Base-by-base conservation (phyloP, 2,113 vertebrate genomes). In the Mugil cephalus region DNA sequence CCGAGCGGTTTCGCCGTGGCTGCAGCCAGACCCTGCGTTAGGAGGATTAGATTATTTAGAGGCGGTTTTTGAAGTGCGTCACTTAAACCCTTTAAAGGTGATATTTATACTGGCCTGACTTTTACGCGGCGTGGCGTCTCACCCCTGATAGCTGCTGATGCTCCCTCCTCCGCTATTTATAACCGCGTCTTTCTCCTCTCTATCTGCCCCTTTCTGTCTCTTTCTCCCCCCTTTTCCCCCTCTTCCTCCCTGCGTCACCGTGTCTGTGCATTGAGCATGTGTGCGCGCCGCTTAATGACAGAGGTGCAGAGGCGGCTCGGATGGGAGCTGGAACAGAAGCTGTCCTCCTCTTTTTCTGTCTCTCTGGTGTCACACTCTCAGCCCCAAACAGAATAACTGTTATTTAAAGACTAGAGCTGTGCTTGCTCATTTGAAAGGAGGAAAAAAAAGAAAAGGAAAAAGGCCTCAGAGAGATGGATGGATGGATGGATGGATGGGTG, bases 271-370 rank as follows among this genome's bases (percentile, higher is more conserved):
- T 66, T 76, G 79, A 85, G 54, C 34, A 14, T 51, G 79, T 61
- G 55, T 48, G 39, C 71, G 66, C 61, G 61, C n/a, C n/a, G 61
- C 45, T 47, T 59, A 65, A 79, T 87, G 84, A 85, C 84, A 48
- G 85, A 70, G 85, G 76, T 89, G 87, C 87, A 87, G 87, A 86
- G 83, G 85, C 81, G 76, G 83, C 45, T 84, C 66, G 74, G 64
- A 79, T 83, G 79, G 68, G 6, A 34, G 82, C 85, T 87, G 74
- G 84, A 83, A 84, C 74, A 81, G 83, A 85, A 77, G 58, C 86
- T 80, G 77, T 70, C 74, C 74, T 77, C 71, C 50, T 74, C 67
- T 76, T n/a, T 40, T 40, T 58, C 15, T 69, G 12, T 74, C 19
- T 69, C 43, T 79, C 45, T 79, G 51, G 42, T 69, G 48, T 79